A percentile compares a stretch with the other conserved stretches of the same genome.
Evolutionary conservation across 2,797 vertebrate genomes (phyloP).

Genomic region (Aselliscus stoliczkanus): DNA sequence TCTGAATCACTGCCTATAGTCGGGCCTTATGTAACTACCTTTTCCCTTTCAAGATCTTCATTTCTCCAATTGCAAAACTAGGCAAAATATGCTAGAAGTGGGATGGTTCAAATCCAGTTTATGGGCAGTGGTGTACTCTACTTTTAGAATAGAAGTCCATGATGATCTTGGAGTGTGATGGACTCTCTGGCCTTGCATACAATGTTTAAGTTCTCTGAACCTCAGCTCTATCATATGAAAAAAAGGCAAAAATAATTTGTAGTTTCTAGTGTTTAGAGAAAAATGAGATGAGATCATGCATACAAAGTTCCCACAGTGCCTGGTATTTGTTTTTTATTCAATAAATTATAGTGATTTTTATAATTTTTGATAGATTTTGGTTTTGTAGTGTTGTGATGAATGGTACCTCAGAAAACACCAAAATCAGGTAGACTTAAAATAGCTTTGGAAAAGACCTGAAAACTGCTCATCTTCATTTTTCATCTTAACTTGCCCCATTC

Average conservation of each 20-base stretch:
- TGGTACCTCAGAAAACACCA: neutral
- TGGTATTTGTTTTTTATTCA: neutral
- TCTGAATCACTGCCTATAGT: neutral
- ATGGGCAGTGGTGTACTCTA: neutral
- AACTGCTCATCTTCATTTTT: neutral
- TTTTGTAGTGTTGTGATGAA: neutral
- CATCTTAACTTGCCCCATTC: neutral
- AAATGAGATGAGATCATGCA: neutral
- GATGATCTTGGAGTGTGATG: neutral
- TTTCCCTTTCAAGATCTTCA: neutral
- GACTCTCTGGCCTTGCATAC: neutral
- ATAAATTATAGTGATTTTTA: neutral
- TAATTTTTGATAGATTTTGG: neutral
- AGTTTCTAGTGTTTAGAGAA: neutral
- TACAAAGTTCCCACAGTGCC: neutral
- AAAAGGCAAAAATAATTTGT: neutral
- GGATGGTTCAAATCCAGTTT: neutral
- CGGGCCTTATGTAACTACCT: neutral
- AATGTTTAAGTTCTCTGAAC: neutral
- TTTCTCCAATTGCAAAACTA: neutral
- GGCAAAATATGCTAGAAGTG: neutral
- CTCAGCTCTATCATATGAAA: neutral
- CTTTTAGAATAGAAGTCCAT: neutral
- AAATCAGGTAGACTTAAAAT: neutral
- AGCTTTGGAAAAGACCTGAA: neutral